Evolutionary conservation across 2,797 vertebrate genomes (phyloP), one percentile per base, ranked within the genome.

Genomic region (Pangasius sanitwongsei): DNA sequence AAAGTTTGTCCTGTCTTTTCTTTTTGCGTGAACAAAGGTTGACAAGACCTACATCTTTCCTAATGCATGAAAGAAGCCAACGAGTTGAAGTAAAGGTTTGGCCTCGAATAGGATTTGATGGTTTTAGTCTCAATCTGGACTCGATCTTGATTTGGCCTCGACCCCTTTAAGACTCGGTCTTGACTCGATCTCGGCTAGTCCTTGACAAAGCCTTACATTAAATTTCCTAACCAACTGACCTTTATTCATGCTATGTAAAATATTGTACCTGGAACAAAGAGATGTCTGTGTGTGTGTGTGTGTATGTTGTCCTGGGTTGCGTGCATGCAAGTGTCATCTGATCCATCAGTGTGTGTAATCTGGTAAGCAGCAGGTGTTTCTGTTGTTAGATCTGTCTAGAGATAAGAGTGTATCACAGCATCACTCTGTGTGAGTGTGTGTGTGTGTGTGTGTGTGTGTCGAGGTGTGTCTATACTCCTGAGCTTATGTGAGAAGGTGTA

Each of bases 341-440:
- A 80, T 80, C 77, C 77, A 34, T 80, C 80, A 37, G 55, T 82
- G 18, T 82, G 80, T 82, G 31, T 59, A 28, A 67, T 67, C 50
- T 72, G 20, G 80, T 82, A 67, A 48, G 16, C 20, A 82, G 81
- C 59, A 84, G 82, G 82, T 84, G 82, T 67, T 82, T 59, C 55
- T 34, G 37, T 59, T 82, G 80, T 82, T 59, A 82, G 55, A 82
- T 82, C 50, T 25, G 55, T 25, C 53, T 59, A 41, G 80, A 59
- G 78, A 61, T 84, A 78, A 37, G n/a, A 44, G n/a, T 37, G 4
- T 59, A 57, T 81, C 53, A 57, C 78, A 37, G 48, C 23, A 31
- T 69, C 13, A 6, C 20, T 72, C 65, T 83, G 69, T 87, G 69
- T 59, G 12, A n/a, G 55, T 18, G 55, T 18, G 55, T 55, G 55